These are phyloP conservation scores for Notocelia uddmanniana DNA, from an alignment of 2,888 invertebrate genomes.

Conservation along the genomic window DNA sequence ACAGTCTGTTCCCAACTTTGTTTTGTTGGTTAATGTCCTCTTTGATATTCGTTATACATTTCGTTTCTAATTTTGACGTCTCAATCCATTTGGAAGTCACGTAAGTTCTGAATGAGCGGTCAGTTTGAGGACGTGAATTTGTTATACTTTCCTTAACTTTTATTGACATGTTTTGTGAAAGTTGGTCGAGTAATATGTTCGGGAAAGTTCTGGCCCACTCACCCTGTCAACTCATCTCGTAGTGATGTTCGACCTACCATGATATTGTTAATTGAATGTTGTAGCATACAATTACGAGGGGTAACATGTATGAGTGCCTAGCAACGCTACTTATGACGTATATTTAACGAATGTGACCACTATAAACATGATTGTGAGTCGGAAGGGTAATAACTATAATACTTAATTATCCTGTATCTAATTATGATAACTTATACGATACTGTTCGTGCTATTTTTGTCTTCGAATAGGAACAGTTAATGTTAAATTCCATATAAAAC, in stretches of 20 bases:
- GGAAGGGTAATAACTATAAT: conserved; percentile 77
- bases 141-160: conserved; percentile 41
- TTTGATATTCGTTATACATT: conserved; percentile 4
- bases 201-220: conserved; percentile 21
- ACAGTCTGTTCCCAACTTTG: conserved; percentile 6
- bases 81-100: conserved; percentile 19
- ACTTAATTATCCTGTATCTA: conserved; percentile 70
- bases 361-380: conserved; percentile 82
- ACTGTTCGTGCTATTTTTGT: conserved; percentile 77
- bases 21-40: neutral
- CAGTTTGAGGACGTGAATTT: conserved; percentile 35
- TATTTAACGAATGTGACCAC: conserved; percentile 78
- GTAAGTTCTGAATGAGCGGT: conserved; percentile 27
- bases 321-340: conserved; percentile 83
- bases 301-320: conserved; percentile 82
- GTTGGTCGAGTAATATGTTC: conserved; percentile 31
- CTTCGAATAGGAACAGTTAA: conserved; percentile 72
- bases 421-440: conserved; percentile 67
- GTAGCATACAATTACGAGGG: conserved; percentile 66
- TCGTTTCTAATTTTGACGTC: neutral
- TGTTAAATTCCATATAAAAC: conserved; percentile 71
- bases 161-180: conserved; percentile 42
- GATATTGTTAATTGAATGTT: conserved; percentile 58
- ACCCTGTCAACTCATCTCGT: conserved; percentile 49
- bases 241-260: conserved; percentile 69